Conservation (phyloP, 2,888 invertebrate genomes). For the Hypolimnas misippus region DNA sequence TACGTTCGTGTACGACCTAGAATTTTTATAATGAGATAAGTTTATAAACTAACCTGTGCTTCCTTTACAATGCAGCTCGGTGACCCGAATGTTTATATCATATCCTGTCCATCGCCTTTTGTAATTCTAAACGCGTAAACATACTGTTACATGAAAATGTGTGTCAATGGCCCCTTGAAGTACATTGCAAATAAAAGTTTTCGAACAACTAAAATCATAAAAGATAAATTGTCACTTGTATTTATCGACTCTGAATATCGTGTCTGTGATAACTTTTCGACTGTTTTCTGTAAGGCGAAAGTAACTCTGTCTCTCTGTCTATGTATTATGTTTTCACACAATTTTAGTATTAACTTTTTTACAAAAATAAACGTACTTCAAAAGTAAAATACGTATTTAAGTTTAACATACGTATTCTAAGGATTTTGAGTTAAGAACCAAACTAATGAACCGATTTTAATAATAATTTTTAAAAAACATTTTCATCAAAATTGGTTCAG, state of each 20-base stretch:
- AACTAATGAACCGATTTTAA: too few relatives aligned
- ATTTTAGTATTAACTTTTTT: too few relatives aligned
- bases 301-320: too few relatives aligned
- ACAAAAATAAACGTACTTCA: too few relatives aligned
- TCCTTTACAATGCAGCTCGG: conserved; percentile 47
- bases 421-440: too few relatives aligned
- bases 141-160: conserved; percentile 67
- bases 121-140: conserved; percentile 62
- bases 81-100: conserved; percentile 65
- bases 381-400: too few relatives aligned
- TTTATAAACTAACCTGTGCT: conserved; percentile 22
- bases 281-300: too few relatives aligned
- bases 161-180: conserved; percentile 50
- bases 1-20: too few relatives aligned
- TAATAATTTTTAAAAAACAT: too few relatives aligned
- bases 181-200: conserved; percentile 27
- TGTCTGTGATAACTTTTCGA: background rate
- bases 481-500: too few relatives aligned
- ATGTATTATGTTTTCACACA: too few relatives aligned
- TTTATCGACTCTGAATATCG: background rate
- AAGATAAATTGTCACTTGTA: background rate
- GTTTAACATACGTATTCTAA: too few relatives aligned
- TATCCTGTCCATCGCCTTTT: conserved; percentile 66
- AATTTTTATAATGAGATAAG: conserved; percentile 31
- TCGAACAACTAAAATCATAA: conserved; percentile 10